Conservation (phyloP, 2,113 vertebrate genomes). For the Anhinga anhinga region DNA sequence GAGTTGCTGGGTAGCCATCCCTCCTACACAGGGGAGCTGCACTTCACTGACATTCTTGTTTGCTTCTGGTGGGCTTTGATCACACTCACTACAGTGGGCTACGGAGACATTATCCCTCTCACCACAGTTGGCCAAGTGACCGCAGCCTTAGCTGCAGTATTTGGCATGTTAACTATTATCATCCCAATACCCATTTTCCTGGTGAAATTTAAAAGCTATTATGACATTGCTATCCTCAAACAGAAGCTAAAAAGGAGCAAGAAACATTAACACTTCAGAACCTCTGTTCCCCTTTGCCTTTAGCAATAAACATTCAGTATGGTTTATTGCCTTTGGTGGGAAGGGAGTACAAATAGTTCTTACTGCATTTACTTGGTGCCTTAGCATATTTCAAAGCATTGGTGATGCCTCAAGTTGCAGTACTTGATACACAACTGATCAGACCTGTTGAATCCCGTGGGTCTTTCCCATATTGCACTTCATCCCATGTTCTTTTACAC, state of each 20-base stretch:
- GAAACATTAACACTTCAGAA: not conserved
- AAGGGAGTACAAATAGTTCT: not conserved
- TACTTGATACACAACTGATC: not conserved
- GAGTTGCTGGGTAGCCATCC: slow-evolving; percentile 3
- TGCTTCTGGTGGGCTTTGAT: slow-evolving; percentile 61
- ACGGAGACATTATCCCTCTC: slow-evolving; percentile 9
- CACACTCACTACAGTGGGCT: slow-evolving; percentile 52
- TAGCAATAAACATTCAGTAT: not conserved
- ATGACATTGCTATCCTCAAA: slow-evolving; percentile 7
- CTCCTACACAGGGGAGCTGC: not conserved
- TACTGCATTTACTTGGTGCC: not conserved
- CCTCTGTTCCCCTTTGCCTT: not conserved
- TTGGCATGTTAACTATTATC: slow-evolving; percentile 16
- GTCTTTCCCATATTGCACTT: not conserved
- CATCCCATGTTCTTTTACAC: not conserved
- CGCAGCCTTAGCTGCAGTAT: not conserved
- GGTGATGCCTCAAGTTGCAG: not conserved
- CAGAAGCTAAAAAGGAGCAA: slow-evolving; percentile 23
- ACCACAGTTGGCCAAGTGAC: slow-evolving; percentile 10
- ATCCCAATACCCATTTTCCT: slow-evolving; percentile 54
- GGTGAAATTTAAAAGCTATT: slow-evolving; percentile 48
- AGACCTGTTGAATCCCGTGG: not conserved
- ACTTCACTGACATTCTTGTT: slow-evolving; percentile 5
- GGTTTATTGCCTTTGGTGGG: not conserved
- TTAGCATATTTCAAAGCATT: not conserved